A percentile compares a stretch with the other conserved stretches of the same genome.
Conservation (phyloP, 1,140 invertebrate genomes). For the Eurosta solidaginis region DNA sequence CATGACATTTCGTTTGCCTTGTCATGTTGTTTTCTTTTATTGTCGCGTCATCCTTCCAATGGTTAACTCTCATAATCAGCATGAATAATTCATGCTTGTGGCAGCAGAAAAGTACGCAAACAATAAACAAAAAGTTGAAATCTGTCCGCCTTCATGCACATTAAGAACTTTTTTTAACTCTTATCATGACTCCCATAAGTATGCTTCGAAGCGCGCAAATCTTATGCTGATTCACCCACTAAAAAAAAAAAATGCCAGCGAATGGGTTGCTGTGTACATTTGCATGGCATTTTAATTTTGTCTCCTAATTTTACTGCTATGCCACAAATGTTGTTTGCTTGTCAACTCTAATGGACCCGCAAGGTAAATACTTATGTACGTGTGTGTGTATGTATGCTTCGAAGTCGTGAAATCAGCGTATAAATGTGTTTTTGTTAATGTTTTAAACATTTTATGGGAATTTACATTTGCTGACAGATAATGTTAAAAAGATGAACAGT, state of each 20-base stretch:
- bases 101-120: no score
- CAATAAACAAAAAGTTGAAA: neutral
- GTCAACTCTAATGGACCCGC: conserved; percentile 11
- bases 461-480: neutral
- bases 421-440: conserved; percentile 25
- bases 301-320: conserved; percentile 3
- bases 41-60: neutral
- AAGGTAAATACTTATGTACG: neutral
- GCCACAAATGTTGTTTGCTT: conserved; percentile 21
- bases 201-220: no score
- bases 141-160: neutral
- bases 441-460: neutral
- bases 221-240: no score
- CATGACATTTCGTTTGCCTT: no score
- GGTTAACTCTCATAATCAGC: neutral
- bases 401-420: neutral
- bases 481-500: neutral
- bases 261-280: neutral
- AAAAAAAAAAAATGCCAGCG: no score
- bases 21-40: no score
- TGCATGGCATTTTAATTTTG: conserved; percentile 20
- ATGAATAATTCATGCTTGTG: conserved; percentile 25
- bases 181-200: no score
- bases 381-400: no score
- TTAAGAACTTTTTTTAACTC: neutral